Evolutionary conservation across 2,888 invertebrate genomes (phyloP).

Genomic region (Latheticus oryzae): DNA sequence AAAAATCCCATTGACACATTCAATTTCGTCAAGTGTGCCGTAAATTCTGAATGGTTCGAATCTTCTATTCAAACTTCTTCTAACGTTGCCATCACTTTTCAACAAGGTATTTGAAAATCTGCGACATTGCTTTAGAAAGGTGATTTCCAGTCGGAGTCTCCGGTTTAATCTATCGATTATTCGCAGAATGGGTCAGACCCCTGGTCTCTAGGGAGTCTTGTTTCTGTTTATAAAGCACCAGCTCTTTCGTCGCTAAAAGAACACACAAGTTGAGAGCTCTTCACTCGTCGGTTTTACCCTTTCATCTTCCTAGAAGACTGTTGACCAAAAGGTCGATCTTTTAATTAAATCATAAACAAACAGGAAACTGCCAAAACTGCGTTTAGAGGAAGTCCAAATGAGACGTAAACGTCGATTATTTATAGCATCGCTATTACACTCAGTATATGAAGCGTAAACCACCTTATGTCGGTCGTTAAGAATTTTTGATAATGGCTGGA

Average conservation of each 20-base stretch:
- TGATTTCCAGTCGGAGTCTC: constrained; percentile 24
- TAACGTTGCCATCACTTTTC: not conserved
- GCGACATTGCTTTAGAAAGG: constrained; percentile 11
- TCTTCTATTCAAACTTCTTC: constrained; percentile 25
- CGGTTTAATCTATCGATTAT: constrained; percentile 60
- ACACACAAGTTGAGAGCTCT: constrained; percentile 55
- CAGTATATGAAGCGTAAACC: constrained; percentile 21
- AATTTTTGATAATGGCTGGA: constrained; percentile 44
- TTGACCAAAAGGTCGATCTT: constrained; percentile 52
- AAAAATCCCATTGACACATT: constrained; percentile 61
- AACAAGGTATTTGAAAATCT: too few species aligned
- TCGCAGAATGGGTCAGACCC: constrained; percentile 57
- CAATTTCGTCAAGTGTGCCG: constrained; percentile 58
- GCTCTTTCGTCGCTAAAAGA: constrained; percentile 55
- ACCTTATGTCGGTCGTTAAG: constrained; percentile 4
- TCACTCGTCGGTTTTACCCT: constrained; percentile 45
- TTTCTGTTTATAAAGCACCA: constrained; percentile 59
- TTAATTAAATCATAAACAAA: constrained; percentile 48
- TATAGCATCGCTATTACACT: constrained; percentile 2
- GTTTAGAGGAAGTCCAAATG: constrained; percentile 7
- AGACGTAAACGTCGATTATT: constrained; percentile 9
- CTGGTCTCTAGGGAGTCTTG: constrained; percentile 59
- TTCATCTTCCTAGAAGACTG: constrained; percentile 46
- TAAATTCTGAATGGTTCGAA: constrained; percentile 27
- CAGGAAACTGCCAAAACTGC: not conserved